phyloP scores from a whole-genome alignment of 2,113 vertebrate species.

The Oplegnathus fasciatus region DNA sequence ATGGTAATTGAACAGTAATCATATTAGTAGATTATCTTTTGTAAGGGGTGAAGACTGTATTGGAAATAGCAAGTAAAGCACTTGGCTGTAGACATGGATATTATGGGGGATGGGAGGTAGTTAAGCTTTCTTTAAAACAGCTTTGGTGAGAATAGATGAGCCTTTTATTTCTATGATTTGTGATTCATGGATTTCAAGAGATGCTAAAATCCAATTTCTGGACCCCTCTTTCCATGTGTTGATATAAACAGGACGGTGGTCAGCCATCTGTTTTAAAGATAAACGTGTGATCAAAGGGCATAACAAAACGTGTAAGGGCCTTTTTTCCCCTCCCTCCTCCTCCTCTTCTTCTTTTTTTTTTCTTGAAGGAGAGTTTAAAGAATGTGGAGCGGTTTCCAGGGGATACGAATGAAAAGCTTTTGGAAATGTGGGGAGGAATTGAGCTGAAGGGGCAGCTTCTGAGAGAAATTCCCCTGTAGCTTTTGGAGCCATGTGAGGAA shows the following conservation, averaged over 20 bases:
- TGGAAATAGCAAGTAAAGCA: conserved; percentile 70
- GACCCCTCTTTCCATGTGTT: conserved; percentile 73
- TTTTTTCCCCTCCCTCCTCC: conserved; percentile 24
- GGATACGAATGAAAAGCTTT: conserved; percentile 90
- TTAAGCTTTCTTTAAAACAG: conserved; percentile 60
- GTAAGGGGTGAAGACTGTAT: conserved; percentile 61
- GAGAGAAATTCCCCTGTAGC: conserved; percentile 86
- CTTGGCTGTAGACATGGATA: conserved; percentile 75
- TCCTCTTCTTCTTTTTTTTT: conserved; percentile 36
- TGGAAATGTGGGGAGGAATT: conserved; percentile 86
- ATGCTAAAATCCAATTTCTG: conserved; percentile 63
- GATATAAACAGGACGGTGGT: conserved; percentile 81
- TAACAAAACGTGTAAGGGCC: conserved; percentile 82
- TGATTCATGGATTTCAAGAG: conserved; percentile 76
- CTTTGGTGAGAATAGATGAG: conserved; percentile 70
- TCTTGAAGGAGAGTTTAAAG: conserved; percentile 85
- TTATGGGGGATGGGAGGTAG: conserved; percentile 70
- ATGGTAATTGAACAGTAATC: conserved; percentile 80
- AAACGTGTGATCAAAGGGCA: conserved; percentile 87
- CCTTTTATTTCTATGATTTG: conserved; percentile 77
- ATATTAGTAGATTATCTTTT: conserved; percentile 83
- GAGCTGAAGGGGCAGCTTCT: conserved; percentile 82
- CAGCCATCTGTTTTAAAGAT: conserved; percentile 86
- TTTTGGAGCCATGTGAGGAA: conserved; percentile 85
- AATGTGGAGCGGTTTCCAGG: conserved; percentile 89